phyloP scores from a whole-genome alignment of 2,888 invertebrate species.

The Tyria jacobaeae region DNA sequence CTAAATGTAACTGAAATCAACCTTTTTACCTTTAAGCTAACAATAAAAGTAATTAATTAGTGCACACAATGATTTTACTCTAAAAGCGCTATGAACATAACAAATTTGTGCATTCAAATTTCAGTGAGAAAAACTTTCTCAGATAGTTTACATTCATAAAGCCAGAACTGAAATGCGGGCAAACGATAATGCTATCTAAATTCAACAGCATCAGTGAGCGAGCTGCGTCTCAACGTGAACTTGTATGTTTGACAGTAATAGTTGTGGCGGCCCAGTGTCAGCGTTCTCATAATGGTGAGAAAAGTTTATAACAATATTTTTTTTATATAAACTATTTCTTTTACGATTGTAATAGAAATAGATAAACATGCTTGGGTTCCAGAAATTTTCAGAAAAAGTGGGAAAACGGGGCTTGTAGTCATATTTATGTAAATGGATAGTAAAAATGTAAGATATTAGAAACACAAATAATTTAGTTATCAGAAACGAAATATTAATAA shows the following conservation, averaged over 20 bases:
- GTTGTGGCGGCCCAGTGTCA: constrained; percentile 51
- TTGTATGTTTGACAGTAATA: constrained; percentile 76
- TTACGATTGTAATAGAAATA: too few relatives aligned
- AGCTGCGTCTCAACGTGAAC: constrained; percentile 56
- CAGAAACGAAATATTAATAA: not conserved
- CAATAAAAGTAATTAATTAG: constrained; percentile 4
- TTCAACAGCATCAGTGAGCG: constrained; percentile 64
- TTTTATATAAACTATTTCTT: too few relatives aligned
- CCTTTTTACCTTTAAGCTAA: too few relatives aligned
- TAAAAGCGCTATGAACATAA: constrained; percentile 16
- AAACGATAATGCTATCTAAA: constrained; percentile 68
- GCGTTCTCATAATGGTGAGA: constrained; percentile 5
- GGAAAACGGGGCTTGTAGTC: too few relatives aligned
- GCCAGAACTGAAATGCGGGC: constrained; percentile 58
- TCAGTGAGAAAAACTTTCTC: constrained; percentile 36
- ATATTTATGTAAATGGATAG: too few relatives aligned
- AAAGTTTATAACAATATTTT: too few relatives aligned
- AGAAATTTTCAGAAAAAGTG: too few relatives aligned
- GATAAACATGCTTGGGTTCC: too few relatives aligned
- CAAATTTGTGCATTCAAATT: constrained; percentile 45
- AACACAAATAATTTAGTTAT: too few relatives aligned
- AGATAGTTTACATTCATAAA: constrained; percentile 57
- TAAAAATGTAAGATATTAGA: too few relatives aligned
- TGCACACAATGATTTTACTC: constrained; percentile 1
- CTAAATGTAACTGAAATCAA: too few relatives aligned